A percentile compares a stretch with the other conserved stretches of the same genome.
Conservation (phyloP, 2,888 invertebrate genomes). For the Ormyrus thymus region DNA sequence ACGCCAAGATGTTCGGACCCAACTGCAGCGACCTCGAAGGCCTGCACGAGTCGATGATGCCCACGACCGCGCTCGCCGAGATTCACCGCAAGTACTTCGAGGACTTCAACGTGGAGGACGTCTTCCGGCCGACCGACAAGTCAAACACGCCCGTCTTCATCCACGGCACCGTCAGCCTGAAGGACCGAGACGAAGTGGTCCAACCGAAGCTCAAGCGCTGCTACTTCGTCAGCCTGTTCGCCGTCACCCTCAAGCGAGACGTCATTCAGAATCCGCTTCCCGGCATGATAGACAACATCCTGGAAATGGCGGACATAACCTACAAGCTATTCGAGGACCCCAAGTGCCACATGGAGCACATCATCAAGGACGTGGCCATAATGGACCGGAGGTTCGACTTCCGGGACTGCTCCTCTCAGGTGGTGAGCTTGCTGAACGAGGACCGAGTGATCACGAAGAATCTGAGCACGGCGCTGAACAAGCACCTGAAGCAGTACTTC, state of each 20-base stretch:
- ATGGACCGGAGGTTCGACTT: constrained; percentile 70
- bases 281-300: constrained; percentile 67
- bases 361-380: constrained; percentile 66
- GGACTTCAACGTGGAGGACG: constrained; percentile 61
- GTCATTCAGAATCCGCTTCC: constrained; percentile 68
- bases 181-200: constrained; percentile 61
- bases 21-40: constrained; percentile 66
- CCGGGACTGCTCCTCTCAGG: constrained; percentile 64
- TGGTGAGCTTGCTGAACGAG: constrained; percentile 60
- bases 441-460: constrained; percentile 33
- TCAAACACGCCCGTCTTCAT: constrained; percentile 65
- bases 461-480: constrained; percentile 57
- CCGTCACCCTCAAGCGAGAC: constrained; percentile 68
- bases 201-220: constrained; percentile 69
- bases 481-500: constrained; percentile 64
- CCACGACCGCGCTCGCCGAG: constrained; percentile 62
- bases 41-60: constrained; percentile 65
- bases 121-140: constrained; percentile 63
- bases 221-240: constrained; percentile 69
- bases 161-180: constrained; percentile 63
- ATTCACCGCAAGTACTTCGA: constrained; percentile 61
- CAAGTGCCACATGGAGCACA: constrained; percentile 66
- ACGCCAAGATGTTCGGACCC: constrained; percentile 66
- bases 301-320: constrained; percentile 66
- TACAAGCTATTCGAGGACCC: constrained; percentile 66